Percentiles rank a stretch among this genome's conserved stretches.
Evolutionary conservation across 2,797 vertebrate genomes (phyloP).

Genomic region (Scomberomorus guttatus): DNA sequence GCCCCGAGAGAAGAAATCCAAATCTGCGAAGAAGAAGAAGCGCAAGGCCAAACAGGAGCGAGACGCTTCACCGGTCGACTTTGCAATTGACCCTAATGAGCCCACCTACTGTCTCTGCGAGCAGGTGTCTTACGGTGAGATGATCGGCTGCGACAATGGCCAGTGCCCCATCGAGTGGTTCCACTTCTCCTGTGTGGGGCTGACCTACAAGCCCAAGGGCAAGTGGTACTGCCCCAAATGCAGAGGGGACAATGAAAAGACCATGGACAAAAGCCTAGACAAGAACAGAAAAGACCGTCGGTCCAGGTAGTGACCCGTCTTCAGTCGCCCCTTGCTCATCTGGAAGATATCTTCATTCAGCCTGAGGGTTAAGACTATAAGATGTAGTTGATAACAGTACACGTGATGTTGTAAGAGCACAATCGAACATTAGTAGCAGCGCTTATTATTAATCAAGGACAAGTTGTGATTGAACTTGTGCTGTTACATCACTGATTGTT

Average conservation of each 20-base stretch:
- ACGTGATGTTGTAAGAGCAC: slow-evolving; percentile 68
- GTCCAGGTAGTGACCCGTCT: slow-evolving; percentile 92
- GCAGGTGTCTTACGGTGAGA: slow-evolving; percentile 98
- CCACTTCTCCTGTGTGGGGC: slow-evolving; percentile 97
- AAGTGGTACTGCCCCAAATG: slow-evolving; percentile 99
- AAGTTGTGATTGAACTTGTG: slow-evolving; percentile 54
- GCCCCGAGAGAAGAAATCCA: slow-evolving; percentile 94
- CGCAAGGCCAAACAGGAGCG: slow-evolving; percentile 96
- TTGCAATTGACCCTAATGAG: slow-evolving; percentile 97
- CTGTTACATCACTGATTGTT: slow-evolving; percentile 51
- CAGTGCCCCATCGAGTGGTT: slow-evolving; percentile 99
- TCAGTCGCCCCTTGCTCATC: background rate
- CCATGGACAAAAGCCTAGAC: slow-evolving; percentile 98
- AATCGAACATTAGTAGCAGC: slow-evolving; percentile 65
- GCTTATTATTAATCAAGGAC: slow-evolving; percentile 65
- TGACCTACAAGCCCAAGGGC: slow-evolving; percentile 98
- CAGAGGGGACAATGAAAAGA: slow-evolving; percentile 98
- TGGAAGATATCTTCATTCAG: background rate
- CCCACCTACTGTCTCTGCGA: slow-evolving; percentile 98
- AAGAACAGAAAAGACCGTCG: slow-evolving; percentile 97
- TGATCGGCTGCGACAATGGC: slow-evolving; percentile 99
- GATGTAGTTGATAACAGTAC: slow-evolving; percentile 29
- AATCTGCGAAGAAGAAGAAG: slow-evolving; percentile 98
- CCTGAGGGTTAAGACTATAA: slow-evolving; percentile 24
- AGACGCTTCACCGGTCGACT: slow-evolving; percentile 94